Base-by-base conservation (phyloP, 2,113 vertebrate species). In the Thymallus thymallus region DNA sequence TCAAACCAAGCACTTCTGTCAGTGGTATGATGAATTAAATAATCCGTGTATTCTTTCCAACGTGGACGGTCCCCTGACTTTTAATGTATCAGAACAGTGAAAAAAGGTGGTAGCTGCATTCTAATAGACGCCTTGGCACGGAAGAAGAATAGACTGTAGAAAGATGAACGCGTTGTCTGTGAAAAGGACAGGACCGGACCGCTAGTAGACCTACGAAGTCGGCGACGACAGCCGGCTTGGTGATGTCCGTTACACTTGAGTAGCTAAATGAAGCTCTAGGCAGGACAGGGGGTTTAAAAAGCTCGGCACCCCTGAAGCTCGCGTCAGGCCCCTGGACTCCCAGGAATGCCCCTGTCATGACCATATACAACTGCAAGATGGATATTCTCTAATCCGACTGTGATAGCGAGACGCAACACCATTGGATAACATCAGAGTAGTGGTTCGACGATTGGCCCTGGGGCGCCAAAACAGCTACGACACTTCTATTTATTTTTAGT, bases 271-370 rank as follows among this genome's bases (percentile, higher is more conserved):
- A 83, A 82, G 81, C 64, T 7, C 56, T 61, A 72, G 83, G 16
- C 76, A 73, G 55, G 68, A 72, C 5, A 68, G 69, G 77, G 77
- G 89, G 82, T 89, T 91, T 91, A 84, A 90, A 87, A 84, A 84
- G 87, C 67, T 75, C 79, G 66, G 86, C 89, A 62, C 85, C 85
- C 85, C 77, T 48, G 83, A 29, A 55, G 69, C 56, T 77, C 90
- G 89, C 92, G 94, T 95, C 94, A 95, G 91, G 89, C 79, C 64
- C 88, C 88, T 90, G 91, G 92, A 93, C 91, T 93, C 88, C 85
- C 85, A 90, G 91, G 95, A 94, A 95, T 95, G 94, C 86, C 88
- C 90, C 91, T 78, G 84, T 87, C 82, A 76, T 91, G 91, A 91
- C 93, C 93, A 93, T 92, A 93, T 88, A 90, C 85, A 87, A 87